Conservation (phyloP, 1,140 invertebrate species). For the Cylas formicarius region DNA sequence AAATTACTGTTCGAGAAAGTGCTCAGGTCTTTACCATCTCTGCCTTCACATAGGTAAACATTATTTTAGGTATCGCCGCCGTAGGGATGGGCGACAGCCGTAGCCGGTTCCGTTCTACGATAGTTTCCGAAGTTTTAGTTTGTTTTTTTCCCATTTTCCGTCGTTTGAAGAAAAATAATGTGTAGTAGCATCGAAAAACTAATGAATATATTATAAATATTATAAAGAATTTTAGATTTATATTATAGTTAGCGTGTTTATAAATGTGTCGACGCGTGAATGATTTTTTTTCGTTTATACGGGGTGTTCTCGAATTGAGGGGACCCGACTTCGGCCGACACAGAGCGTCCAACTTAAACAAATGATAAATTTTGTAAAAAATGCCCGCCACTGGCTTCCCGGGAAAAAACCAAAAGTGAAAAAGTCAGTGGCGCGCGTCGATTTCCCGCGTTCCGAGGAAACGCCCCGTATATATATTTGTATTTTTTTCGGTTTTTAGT, state of each 20-base stretch:
- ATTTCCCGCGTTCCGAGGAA: no score
- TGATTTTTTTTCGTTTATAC: no score
- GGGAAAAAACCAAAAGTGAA: no score
- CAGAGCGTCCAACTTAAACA: no score
- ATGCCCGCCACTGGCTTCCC: no score
- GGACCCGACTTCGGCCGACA: no score
- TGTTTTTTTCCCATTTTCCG: not conserved
- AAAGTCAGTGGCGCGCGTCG: no score
- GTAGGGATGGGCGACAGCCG: no score
- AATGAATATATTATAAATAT: constrained; percentile 5
- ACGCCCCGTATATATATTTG: no score
- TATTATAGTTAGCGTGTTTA: constrained; percentile 23
- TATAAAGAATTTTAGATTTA: constrained; percentile 7
- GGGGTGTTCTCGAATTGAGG: no score
- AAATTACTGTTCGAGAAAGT: constrained; percentile 15
- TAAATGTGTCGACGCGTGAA: constrained; percentile 23
- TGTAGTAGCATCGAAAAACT: not conserved
- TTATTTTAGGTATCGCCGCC: constrained; percentile 25
- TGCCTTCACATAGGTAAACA: constrained; percentile 26
- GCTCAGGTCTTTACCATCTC: constrained; percentile 30
- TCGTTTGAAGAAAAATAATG: constrained; percentile 1
- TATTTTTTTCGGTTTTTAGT: no score
- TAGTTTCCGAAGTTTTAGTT: constrained; percentile 2
- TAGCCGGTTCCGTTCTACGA: constrained; percentile 18
- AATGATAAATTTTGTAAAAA: no score